phyloP scores from a whole-genome alignment of 2,888 invertebrate genomes.

The Rhopalosiphum nymphaeae region DNA sequence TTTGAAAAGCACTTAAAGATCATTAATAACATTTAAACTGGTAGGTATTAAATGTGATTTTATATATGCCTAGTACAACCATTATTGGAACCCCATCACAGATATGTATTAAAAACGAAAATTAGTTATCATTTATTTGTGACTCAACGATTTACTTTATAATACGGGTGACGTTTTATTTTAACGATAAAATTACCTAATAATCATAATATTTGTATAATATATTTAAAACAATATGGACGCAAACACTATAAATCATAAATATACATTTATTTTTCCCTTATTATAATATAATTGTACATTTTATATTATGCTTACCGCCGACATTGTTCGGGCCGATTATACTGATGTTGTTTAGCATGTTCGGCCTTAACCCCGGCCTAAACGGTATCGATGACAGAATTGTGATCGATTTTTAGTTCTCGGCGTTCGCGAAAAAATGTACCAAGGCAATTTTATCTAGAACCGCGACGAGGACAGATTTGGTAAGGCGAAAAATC shows the following conservation, averaged over 20 bases:
- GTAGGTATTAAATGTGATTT: not conserved
- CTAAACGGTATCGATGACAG: slow-evolving; percentile 67
- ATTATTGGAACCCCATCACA: not conserved
- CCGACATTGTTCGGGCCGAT: slow-evolving; percentile 68
- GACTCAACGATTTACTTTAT: not conserved
- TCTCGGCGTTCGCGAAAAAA: not conserved
- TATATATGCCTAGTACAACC: too few species aligned
- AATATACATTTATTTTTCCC: not conserved
- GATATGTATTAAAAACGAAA: not conserved
- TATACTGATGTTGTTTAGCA: slow-evolving; percentile 70
- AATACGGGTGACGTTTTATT: not conserved
- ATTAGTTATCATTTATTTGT: not conserved
- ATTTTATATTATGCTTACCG: slow-evolving; percentile 67
- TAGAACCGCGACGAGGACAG: not conserved
- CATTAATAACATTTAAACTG: not conserved
- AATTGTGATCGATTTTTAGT: slow-evolving; percentile 66
- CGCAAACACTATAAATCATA: not conserved
- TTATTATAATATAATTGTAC: not conserved
- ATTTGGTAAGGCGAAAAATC: not conserved
- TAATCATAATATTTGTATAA: not conserved
- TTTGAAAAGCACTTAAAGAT: not conserved
- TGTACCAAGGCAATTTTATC: too few species aligned
- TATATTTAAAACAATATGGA: not conserved
- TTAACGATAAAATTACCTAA: not conserved
- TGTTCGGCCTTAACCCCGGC: slow-evolving; percentile 67